These are phyloP conservation scores for Apaloderma vittatum DNA, from an alignment of 2,113 vertebrate genomes.

Conservation along the genomic window DNA sequence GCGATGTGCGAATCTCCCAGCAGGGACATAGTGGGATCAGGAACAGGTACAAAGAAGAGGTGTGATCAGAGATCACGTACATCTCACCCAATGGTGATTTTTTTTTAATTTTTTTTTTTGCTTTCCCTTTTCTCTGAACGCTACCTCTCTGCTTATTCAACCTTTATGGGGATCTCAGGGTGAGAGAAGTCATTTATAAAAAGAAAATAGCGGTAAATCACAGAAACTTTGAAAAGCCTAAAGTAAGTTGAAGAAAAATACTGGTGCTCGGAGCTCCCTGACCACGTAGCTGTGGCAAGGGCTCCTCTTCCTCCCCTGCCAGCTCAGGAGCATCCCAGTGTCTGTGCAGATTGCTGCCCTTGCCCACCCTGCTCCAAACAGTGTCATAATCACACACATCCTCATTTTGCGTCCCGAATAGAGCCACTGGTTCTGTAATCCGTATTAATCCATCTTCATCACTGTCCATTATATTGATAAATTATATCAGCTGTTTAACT, in stretches of 20 bases:
- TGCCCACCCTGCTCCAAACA: background rate
- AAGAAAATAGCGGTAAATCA: background rate
- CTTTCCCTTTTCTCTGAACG: background rate
- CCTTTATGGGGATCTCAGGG: background rate
- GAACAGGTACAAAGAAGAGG: constrained; percentile 90
- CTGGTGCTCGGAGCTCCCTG: background rate
- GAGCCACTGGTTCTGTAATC: constrained; percentile 74
- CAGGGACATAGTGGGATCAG: constrained; percentile 92
- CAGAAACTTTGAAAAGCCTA: background rate
- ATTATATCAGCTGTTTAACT: constrained; percentile 76
- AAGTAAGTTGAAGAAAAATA: background rate
- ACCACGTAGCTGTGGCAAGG: background rate
- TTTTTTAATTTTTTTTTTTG: background rate
- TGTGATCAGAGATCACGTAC: constrained; percentile 77
- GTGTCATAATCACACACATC: background rate
- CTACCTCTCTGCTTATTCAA: background rate
- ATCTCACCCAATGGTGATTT: constrained; percentile 77
- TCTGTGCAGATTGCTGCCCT: background rate
- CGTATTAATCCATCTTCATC: constrained; percentile 80
- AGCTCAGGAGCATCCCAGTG: background rate
- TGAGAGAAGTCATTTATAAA: background rate
- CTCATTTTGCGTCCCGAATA: constrained; percentile 37
- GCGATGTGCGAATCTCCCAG: constrained; percentile 97
- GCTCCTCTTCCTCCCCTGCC: background rate
- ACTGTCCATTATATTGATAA: constrained; percentile 80